Base-by-base conservation (phyloP, 2,888 invertebrate genomes). In the Zaprionus bogoriensis region DNA sequence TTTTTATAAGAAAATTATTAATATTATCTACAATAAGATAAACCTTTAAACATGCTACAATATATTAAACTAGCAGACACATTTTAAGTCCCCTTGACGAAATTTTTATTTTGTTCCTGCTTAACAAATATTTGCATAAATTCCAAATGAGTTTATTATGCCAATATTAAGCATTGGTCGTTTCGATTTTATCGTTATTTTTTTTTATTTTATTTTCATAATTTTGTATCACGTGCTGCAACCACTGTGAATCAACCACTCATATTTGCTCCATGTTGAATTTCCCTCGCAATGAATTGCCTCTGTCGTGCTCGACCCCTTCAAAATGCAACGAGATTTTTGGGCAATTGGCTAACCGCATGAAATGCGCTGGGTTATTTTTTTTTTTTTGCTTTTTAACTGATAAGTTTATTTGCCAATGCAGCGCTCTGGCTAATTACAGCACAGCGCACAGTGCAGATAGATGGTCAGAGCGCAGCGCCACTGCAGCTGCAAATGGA, bases 391-490 rank as follows among this genome's bases (percentile, higher is more conserved):
- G n/a, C n/a, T 67, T 59, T 47, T 57, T 30, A 22, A 27, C 27
- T 39, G 57, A 67, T 48, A 39, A 48, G 44, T 52, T 52, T 42
- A 25, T 27, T 41, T 50, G 45, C 14, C 46, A 54, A 46, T 50
- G n/a, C 25, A 55, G 45, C 41, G 45, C 25, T 41, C 38, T 22
- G 60, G 60, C 42, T 71, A 72, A 72, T 72, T 72, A 55, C 54
- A 66, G 58, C 60, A n/a, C n/a, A 47, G 51, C 58, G 41, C 39
- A 50, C 27, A 25, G 38, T 42, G 64, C 45, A 47, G 19, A 45
- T 41, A 52, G 55, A 52, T 51, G 12, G 27, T 2, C 9, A 27
- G 27, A 2, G 9, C 27, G 6, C 5, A 32, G 51, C 58, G 17
- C 12, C 59, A 47, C 27, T 65, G 72, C 57, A 64, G 36, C n/a